Base-by-base conservation (phyloP, 2,888 invertebrate species). In the Cyrtodaria siliqua region DNA sequence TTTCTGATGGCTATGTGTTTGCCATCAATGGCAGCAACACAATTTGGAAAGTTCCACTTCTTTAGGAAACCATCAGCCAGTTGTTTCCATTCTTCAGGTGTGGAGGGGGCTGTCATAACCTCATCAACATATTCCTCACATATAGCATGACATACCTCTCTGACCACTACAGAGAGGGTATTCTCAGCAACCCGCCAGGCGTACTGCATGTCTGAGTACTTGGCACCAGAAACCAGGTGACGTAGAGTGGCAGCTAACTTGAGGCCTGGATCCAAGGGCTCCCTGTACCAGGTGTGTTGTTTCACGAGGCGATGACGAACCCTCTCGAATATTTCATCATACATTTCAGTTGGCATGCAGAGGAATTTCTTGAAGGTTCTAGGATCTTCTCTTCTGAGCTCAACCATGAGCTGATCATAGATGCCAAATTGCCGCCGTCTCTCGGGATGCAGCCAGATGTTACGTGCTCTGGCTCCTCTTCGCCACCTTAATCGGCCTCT, bases 101-200 rank as follows among this genome's bases (percentile, higher is more conserved):
- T 66, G 12, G 40, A 38, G 29, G 72, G 76, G 40, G 56, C 56
- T 20, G 33, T 40, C 42, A 76, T 47, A 27, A 68, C 63, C 44
- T 78, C 63, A 60, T 63, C 50, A 20, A 50, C 33, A 57, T 74
- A 78, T 53, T 74, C 78, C n/a, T 79, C 73, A 38, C 69, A 53
- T 47, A 79, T 73, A 55, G 82, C 75, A 26, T 75, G 56, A 57
- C 83, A 80, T n/a, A 80, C 70, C 63, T 80, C 77, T 61, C 71
- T 42, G 47, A 78, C 66, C 6, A 72, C 33, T 20, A 78, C 20
- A 38, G 59, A 62, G 12, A 63, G 52, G 47, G 74, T 74, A 68
- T 82, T 79, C 56, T 73, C 61, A 33, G 72, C 59, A 16, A 79
- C 79, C 49, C 81, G 47, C 72, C 61, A 83, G 56, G 27, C 61